phyloP scores from a whole-genome alignment of 1,140 invertebrate genomes.

The Drosophila malerkotliana region DNA sequence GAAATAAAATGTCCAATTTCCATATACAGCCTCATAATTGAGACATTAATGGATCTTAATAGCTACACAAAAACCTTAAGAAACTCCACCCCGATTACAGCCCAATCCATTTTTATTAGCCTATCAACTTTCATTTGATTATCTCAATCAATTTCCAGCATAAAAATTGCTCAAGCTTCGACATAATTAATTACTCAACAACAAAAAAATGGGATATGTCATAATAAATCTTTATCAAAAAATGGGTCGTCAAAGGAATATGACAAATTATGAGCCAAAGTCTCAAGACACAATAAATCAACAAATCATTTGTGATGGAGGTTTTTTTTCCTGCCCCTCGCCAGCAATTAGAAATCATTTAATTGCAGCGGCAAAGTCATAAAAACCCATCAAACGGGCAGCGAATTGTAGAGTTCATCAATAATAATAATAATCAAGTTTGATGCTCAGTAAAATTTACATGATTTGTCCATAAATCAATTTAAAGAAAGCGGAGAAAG shows the following conservation, averaged over 20 bases:
- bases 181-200: constrained; percentile 57
- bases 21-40: constrained; percentile 43
- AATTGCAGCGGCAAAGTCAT: constrained; percentile 78
- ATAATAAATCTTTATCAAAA: constrained; percentile 82
- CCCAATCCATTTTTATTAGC: constrained; percentile 29
- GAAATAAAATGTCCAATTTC: constrained; percentile 4
- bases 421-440: constrained; percentile 63
- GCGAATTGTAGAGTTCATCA: constrained; percentile 56
- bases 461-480: constrained; percentile 77
- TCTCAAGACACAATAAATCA: constrained; percentile 69
- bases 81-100: constrained; percentile 17
- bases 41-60: constrained; percentile 54
- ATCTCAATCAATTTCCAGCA: constrained; percentile 60
- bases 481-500: constrained; percentile 26
- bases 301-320: constrained; percentile 64
- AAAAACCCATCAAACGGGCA: constrained; percentile 60
- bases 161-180: constrained; percentile 42
- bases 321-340: constrained; percentile 23
- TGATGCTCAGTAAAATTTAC: constrained; percentile 68
- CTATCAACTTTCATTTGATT: constrained; percentile 70
- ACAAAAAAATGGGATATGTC: constrained; percentile 66
- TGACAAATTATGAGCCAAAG: constrained; percentile 72
- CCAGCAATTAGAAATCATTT: constrained; percentile 79
- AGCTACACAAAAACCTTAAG: constrained; percentile 38
- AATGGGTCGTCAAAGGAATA: constrained; percentile 44